Evolutionary conservation across 1,140 invertebrate genomes (phyloP).

Genomic region (Drusus annulatus): DNA sequence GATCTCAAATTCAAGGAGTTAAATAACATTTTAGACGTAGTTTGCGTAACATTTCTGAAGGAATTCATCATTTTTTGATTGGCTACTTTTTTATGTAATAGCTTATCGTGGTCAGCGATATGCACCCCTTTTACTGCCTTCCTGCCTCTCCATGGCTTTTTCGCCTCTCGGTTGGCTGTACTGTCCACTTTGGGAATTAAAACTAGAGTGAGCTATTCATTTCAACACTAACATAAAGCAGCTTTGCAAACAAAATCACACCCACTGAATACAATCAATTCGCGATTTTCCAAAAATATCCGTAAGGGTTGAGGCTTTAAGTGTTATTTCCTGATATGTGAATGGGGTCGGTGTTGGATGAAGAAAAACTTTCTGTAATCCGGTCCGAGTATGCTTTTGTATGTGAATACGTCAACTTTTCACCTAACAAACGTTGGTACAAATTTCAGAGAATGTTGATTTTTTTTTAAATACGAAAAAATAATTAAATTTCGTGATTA

Average conservation of each 20-base stretch:
- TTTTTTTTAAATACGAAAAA: too few relatives aligned
- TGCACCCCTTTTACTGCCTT: background rate
- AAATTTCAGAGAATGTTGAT: too few relatives aligned
- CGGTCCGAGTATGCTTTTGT: slow-evolving; percentile 35
- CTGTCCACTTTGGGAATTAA: background rate
- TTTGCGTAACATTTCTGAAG: too few relatives aligned
- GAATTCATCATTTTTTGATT: too few relatives aligned
- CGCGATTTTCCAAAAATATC: background rate
- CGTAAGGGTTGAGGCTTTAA: slow-evolving; percentile 6
- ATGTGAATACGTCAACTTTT: slow-evolving; percentile 42
- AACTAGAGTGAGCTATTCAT: background rate
- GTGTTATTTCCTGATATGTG: slow-evolving; percentile 33
- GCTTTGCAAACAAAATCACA: background rate
- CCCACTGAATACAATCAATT: background rate
- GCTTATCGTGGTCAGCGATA: background rate
- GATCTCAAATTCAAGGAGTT: too few relatives aligned
- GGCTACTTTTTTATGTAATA: too few relatives aligned
- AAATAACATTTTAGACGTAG: too few relatives aligned
- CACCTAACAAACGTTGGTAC: too few relatives aligned
- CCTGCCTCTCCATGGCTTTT: too few relatives aligned
- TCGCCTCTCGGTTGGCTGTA: too few relatives aligned
- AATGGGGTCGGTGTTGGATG: slow-evolving; percentile 33
- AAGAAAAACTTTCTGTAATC: slow-evolving; percentile 41
- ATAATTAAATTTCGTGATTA: too few relatives aligned
- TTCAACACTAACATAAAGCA: background rate